These are phyloP conservation scores for Drosophila mayri DNA, from an alignment of 1,140 invertebrate species.

Conservation along the genomic window DNA sequence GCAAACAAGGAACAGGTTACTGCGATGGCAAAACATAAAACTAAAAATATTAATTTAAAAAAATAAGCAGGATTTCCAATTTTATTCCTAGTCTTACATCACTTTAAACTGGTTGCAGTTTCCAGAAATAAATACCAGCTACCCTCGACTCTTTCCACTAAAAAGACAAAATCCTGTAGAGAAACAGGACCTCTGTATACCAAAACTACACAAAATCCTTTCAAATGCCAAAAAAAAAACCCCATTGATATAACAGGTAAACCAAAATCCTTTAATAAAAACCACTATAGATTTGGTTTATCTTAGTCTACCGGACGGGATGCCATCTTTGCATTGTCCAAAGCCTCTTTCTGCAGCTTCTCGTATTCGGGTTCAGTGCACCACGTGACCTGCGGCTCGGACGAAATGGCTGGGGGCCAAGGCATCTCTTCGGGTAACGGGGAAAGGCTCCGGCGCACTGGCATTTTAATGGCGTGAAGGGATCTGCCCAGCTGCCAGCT, in stretches of 20 bases:
- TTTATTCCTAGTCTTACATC: no score
- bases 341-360: constrained; percentile 29
- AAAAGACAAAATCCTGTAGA: neutral
- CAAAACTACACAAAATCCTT: no score
- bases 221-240: neutral
- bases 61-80: no score
- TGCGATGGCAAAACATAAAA: neutral
- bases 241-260: neutral
- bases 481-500: constrained; percentile 33
- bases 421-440: neutral
- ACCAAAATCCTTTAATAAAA: neutral
- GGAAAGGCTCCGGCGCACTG: neutral
- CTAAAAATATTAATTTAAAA: neutral
- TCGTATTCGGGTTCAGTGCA: constrained; percentile 28
- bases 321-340: constrained; percentile 1
- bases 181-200: no score
- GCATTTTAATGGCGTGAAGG: neutral
- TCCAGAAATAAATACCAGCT: no score
- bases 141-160: no score
- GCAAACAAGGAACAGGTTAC: neutral
- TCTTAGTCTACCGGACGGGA: neutral
- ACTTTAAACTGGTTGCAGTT: no score
- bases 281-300: neutral
- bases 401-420: neutral
- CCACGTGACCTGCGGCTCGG: neutral